phyloP scores from a whole-genome alignment of 1,140 invertebrate genomes.

The Ridgeia piscesae region DNA sequence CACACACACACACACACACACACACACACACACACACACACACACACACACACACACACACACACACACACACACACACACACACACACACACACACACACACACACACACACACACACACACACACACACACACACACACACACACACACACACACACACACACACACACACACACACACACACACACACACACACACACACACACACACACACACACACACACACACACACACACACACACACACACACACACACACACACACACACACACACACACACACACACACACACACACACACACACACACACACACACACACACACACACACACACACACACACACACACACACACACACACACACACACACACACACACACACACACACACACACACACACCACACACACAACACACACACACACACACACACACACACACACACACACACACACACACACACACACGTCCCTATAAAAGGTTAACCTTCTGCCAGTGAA shows the following conservation, averaged over 20 bases:
- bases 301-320: not conserved
- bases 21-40: not conserved
- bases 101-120: not conserved
- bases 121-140: not conserved
- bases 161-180: not conserved
- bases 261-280: not conserved
- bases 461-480: not conserved
- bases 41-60: not conserved
- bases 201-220: not conserved
- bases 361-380: too few relatives aligned
- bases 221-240: not conserved
- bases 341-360: too few relatives aligned
- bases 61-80: not conserved
- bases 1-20: not conserved
- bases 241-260: not conserved
- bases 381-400: too few relatives aligned
- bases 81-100: not conserved
- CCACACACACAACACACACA: too few relatives aligned
- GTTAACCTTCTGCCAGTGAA: not conserved
- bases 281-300: not conserved
- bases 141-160: not conserved
- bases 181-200: not conserved
- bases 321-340: not conserved
- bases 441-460: too few relatives aligned
- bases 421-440: too few relatives aligned